phyloP scores from a whole-genome alignment of 30 jellyfish, hydroid and myxozoan genomes.

The Pelagia noctiluca region DNA sequence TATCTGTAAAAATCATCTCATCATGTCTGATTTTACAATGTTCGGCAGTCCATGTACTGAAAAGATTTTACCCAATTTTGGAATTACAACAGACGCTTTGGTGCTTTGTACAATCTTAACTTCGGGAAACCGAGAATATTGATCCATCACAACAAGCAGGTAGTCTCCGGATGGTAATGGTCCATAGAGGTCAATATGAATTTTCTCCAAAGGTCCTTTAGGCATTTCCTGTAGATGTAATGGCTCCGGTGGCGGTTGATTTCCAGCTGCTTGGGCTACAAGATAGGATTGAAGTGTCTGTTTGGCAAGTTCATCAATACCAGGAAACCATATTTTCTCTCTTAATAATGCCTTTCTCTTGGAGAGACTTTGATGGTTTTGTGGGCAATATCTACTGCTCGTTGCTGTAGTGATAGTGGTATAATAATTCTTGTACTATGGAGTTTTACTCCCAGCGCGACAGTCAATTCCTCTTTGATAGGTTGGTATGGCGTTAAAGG shows the following conservation, averaged over 20 bases:
- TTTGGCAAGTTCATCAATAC: constrained; percentile 33
- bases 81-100: not conserved
- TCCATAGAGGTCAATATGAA: constrained; percentile 29
- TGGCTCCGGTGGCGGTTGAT: constrained; percentile 28
- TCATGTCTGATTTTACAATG: not conserved
- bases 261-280: constrained; percentile 19
- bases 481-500: not conserved
- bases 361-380: constrained; percentile 59
- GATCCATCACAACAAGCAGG: constrained; percentile 32
- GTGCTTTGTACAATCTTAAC: constrained; percentile 7
- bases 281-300: constrained; percentile 21
- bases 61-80: constrained; percentile 17
- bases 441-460: not conserved
- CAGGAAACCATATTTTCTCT: constrained; percentile 48
- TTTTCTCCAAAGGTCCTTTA: constrained; percentile 24
- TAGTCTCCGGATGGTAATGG: constrained; percentile 30
- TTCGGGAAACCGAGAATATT: constrained; percentile 30
- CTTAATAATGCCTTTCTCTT: constrained; percentile 35
- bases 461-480: not conserved
- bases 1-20: constrained; percentile 10
- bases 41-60: constrained; percentile 19
- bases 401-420: constrained; percentile 52
- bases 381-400: constrained; percentile 52
- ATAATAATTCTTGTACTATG: constrained; percentile 48
- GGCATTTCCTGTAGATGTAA: constrained; percentile 20